Evolutionary conservation across 2,888 invertebrate species (phyloP).

Genomic region (Cheiracanthium punctorium): DNA sequence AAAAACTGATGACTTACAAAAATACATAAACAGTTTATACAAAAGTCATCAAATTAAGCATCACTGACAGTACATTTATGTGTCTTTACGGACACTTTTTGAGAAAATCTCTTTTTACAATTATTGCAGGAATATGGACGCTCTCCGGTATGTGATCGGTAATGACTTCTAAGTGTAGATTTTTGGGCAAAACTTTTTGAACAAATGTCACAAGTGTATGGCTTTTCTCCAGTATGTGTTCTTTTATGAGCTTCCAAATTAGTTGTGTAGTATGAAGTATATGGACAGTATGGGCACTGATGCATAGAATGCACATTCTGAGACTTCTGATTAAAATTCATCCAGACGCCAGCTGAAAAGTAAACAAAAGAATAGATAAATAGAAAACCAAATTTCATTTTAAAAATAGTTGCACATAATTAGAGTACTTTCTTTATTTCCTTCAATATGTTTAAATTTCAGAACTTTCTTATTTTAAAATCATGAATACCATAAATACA

Average conservation of each 20-base stretch:
- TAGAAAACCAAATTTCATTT: no score
- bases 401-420: no score
- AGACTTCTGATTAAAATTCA: neutral
- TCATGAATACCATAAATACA: no score
- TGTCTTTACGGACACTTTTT: neutral
- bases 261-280: neutral
- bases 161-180: neutral
- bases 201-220: neutral
- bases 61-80: neutral
- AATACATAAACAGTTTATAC: no score
- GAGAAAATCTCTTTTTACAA: neutral
- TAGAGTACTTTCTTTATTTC: no score
- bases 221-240: slow-evolving; percentile 6
- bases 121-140: neutral
- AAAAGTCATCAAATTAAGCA: no score
- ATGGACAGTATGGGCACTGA: slow-evolving; percentile 1
- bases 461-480: no score
- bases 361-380: no score
- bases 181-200: neutral
- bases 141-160: neutral
- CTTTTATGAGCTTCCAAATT: neutral
- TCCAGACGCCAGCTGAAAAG: no score
- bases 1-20: no score
- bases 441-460: no score
- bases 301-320: neutral